phyloP scores from a whole-genome alignment of 64 coral and sea anemone genomes.

The Actinia tenebrosa region DNA sequence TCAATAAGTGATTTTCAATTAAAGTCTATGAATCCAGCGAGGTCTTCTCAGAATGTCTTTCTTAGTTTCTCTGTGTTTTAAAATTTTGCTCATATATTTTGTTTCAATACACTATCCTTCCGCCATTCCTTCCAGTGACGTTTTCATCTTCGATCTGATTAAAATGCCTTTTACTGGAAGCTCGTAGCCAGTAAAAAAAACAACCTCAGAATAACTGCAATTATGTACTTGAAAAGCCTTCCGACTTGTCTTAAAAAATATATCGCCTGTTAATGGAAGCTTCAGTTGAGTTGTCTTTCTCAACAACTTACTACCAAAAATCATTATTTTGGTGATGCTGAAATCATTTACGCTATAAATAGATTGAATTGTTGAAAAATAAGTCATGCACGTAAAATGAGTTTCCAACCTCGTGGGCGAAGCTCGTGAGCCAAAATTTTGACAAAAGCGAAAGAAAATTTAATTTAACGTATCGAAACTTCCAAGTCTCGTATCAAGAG shows the following conservation, averaged over 20 bases:
- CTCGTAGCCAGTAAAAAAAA: not conserved
- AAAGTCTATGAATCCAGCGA: not conserved
- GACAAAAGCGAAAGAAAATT: not conserved
- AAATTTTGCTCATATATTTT: not conserved
- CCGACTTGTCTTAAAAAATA: not conserved
- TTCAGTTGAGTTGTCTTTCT: not conserved
- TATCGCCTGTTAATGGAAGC: not conserved
- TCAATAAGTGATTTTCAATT: slow-evolving; percentile 9
- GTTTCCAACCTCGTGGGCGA: not conserved
- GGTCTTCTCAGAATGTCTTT: not conserved
- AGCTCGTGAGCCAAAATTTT: not conserved
- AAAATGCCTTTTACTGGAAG: not conserved
- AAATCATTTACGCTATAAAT: not conserved
- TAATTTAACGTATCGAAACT: slow-evolving; percentile 7
- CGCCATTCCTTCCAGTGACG: not conserved
- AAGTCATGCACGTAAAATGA: not conserved
- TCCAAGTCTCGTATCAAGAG: not conserved
- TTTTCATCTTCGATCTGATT: not conserved
- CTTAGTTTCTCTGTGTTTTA: not conserved
- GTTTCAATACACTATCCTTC: not conserved
- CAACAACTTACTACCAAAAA: not conserved
- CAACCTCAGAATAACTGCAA: not conserved
- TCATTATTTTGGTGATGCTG: not conserved
- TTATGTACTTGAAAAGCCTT: slow-evolving; percentile 6
- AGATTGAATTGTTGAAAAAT: not conserved